phyloP scores from a whole-genome alignment of 2,888 invertebrate genomes.

The Muschampia plurimacula region DNA sequence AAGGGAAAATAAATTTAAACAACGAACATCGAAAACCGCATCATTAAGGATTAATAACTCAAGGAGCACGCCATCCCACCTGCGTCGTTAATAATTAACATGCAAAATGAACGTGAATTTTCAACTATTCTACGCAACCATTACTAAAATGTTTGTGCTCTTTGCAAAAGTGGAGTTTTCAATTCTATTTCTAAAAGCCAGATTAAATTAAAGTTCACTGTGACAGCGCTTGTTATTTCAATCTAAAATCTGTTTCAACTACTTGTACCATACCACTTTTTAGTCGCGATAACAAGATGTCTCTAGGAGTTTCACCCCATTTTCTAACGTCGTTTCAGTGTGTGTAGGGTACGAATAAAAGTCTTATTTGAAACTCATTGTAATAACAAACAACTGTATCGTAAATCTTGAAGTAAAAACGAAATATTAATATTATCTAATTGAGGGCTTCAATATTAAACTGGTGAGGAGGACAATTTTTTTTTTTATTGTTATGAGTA shows the following conservation, averaged over 20 bases:
- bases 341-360: not conserved
- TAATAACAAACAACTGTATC: too few species aligned
- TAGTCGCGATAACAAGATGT: not conserved
- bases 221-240: slow-evolving; percentile 18
- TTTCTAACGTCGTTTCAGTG: not conserved
- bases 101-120: slow-evolving; percentile 27
- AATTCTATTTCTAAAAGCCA: slow-evolving; percentile 23
- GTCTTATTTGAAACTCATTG: too few species aligned
- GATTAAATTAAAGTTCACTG: slow-evolving; percentile 20
- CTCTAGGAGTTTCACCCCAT: not conserved
- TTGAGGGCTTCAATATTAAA: too few species aligned
- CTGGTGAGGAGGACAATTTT: too few species aligned
- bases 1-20: slow-evolving; percentile 35
- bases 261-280: slow-evolving; percentile 8
- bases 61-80: slow-evolving; percentile 15
- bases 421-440: too few species aligned
- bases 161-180: slow-evolving; percentile 7
- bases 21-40: slow-evolving; percentile 34
- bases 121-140: slow-evolving; percentile 18
- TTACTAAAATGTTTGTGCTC: slow-evolving; percentile 25
- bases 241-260: slow-evolving; percentile 28
- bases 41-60: slow-evolving; percentile 39
- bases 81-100: slow-evolving; percentile 31
- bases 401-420: too few species aligned
- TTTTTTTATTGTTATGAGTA: too few species aligned